Conservation (phyloP, 2,113 vertebrate genomes). For the Ptilorrhoa leucosticta region DNA sequence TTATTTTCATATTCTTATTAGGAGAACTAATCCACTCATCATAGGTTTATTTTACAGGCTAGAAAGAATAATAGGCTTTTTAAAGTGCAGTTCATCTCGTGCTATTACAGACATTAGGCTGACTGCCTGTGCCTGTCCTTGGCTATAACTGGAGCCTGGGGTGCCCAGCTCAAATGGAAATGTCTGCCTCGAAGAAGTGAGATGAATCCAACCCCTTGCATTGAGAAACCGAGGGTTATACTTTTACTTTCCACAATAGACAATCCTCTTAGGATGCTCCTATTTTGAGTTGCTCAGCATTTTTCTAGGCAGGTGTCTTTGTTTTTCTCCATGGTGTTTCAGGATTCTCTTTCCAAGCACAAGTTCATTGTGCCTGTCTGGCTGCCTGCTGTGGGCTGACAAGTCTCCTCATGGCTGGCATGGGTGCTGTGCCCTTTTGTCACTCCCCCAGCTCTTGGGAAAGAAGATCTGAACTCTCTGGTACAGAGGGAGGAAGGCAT, state of each 20-base stretch:
- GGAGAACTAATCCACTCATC: neutral
- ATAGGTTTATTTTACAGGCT: constrained; percentile 5
- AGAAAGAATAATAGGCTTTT: neutral
- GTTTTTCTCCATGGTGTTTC: neutral
- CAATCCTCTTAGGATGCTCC: neutral
- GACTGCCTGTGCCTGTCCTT: neutral
- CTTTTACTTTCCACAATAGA: neutral
- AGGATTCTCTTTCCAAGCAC: neutral
- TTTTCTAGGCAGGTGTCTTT: neutral
- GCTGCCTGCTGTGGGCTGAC: neutral
- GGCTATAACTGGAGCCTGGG: constrained; percentile 2
- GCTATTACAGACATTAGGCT: constrained; percentile 1
- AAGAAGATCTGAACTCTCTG: neutral
- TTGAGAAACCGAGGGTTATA: neutral
- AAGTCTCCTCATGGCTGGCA: neutral
- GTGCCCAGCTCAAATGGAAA: neutral
- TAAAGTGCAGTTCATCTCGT: constrained; percentile 23
- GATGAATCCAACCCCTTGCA: neutral
- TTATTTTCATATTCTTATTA: neutral
- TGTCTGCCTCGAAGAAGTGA: neutral
- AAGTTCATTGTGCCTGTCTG: neutral
- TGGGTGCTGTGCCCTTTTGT: neutral
- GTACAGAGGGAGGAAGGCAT: neutral
- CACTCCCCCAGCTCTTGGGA: neutral
- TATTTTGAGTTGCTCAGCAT: neutral